Percentiles rank a stretch among this genome's conserved stretches.
Evolutionary conservation across 2,113 vertebrate genomes (phyloP).

Genomic region (Bujurquina vittata): DNA sequence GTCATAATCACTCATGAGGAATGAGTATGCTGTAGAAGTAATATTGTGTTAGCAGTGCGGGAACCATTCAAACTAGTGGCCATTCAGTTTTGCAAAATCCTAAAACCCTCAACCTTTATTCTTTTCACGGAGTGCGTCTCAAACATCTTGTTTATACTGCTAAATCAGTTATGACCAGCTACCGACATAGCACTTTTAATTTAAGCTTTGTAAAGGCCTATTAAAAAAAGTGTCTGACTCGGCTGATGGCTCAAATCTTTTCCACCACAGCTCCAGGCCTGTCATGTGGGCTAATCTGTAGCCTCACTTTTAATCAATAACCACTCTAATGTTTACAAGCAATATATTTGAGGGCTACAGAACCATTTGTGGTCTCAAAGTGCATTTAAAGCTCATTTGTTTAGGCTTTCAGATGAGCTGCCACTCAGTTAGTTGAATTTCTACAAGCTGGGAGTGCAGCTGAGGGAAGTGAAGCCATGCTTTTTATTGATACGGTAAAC

Average conservation of each 20-base stretch:
- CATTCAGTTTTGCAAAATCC: background rate
- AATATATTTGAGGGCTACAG: slow-evolving; percentile 49
- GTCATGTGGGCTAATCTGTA: slow-evolving; percentile 60
- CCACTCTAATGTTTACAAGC: slow-evolving; percentile 70
- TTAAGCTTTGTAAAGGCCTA: slow-evolving; percentile 45
- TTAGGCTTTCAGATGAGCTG: slow-evolving; percentile 54
- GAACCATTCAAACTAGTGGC: background rate
- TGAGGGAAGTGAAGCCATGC: slow-evolving; percentile 26
- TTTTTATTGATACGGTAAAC: slow-evolving; percentile 43
- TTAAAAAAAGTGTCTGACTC: slow-evolving; percentile 43
- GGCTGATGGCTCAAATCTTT: slow-evolving; percentile 44
- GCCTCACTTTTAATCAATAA: slow-evolving; percentile 73
- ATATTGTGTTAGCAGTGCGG: background rate
- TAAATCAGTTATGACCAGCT: slow-evolving; percentile 8
- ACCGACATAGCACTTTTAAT: slow-evolving; percentile 7
- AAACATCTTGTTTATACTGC: slow-evolving; percentile 3
- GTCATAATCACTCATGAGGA: background rate
- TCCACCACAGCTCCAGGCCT: slow-evolving; percentile 42
- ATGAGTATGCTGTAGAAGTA: background rate
- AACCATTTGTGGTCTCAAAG: slow-evolving; percentile 65
- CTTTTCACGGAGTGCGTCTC: background rate
- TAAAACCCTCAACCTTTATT: background rate
- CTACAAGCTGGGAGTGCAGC: slow-evolving; percentile 30
- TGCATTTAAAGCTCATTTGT: slow-evolving; percentile 67
- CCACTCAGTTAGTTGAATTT: slow-evolving; percentile 46